These are phyloP conservation scores for Odontomyia ornata DNA, from an alignment of 2,888 invertebrate species.

Conservation along the genomic window DNA sequence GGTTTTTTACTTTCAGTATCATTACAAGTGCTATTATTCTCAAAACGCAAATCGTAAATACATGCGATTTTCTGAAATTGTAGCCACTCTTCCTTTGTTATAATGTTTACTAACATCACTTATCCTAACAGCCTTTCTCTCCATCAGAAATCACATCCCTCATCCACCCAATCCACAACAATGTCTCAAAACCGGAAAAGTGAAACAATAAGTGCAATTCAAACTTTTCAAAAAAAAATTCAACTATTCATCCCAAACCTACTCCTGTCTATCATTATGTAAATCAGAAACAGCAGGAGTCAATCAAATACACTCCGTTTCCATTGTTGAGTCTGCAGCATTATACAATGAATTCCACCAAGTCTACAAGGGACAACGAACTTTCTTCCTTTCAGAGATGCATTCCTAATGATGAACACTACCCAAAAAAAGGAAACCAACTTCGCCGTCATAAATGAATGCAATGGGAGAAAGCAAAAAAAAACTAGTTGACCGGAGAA, in stretches of 20 bases:
- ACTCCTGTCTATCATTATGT: slow-evolving; percentile 41
- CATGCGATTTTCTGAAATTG: too few species aligned
- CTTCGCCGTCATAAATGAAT: background rate
- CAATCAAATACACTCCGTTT: slow-evolving; percentile 33
- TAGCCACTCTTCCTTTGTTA: too few species aligned
- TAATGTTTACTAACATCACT: too few species aligned
- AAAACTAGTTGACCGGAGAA: slow-evolving; percentile 40
- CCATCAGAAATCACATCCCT: background rate
- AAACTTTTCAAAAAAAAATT: background rate
- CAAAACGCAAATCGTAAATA: too few species aligned
- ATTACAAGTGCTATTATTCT: too few species aligned
- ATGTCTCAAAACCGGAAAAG: slow-evolving; percentile 16
- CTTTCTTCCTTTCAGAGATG: background rate
- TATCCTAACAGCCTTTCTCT: too few species aligned
- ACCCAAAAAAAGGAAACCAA: background rate
- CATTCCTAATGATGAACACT: background rate
- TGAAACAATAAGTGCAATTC: slow-evolving; percentile 30
- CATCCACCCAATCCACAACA: background rate
- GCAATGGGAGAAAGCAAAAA: background rate
- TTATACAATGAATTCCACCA: background rate
- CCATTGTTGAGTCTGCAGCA: background rate
- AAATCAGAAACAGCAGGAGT: slow-evolving; percentile 31
- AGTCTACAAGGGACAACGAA: background rate
- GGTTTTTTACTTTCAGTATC: too few species aligned
- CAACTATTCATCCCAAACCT: slow-evolving; percentile 21